Conservation (phyloP, 2,797 vertebrate species). For the Tamandua tetradactyla region DNA sequence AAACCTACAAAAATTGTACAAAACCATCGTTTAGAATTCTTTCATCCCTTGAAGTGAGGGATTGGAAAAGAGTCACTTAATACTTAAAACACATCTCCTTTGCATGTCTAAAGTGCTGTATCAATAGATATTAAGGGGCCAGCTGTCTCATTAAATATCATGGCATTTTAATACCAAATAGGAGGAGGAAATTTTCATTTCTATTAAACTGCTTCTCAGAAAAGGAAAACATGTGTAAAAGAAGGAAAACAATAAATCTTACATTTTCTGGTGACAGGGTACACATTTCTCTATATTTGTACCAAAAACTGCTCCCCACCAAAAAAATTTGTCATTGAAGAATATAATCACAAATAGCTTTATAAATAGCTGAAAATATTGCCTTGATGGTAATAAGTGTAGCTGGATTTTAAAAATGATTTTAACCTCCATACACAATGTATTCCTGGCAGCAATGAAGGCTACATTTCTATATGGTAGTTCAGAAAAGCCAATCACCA, state of each 20-base stretch:
- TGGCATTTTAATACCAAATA: background rate
- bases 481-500: background rate
- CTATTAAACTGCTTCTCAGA: conserved; percentile 20
- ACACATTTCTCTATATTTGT: background rate
- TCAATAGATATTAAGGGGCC: background rate
- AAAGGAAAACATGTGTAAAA: conserved; percentile 25
- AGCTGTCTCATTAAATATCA: conserved; percentile 4
- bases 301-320: background rate
- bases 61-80: background rate
- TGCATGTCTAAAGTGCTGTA: background rate
- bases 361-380: conserved; percentile 30
- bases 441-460: background rate
- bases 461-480: background rate
- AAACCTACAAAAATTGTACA: background rate
- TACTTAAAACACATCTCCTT: background rate
- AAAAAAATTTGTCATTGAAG: background rate
- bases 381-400: background rate
- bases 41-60: conserved; percentile 14
- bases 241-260: conserved; percentile 4
- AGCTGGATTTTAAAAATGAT: conserved; percentile 16
- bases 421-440: background rate
- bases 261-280: conserved; percentile 15
- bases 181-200: conserved; percentile 46
- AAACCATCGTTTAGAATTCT: conserved; percentile 14
- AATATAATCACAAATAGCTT: conserved; percentile 23